Base-by-base conservation (phyloP, 2,113 vertebrate species). In the Collichthys lucidus region DNA sequence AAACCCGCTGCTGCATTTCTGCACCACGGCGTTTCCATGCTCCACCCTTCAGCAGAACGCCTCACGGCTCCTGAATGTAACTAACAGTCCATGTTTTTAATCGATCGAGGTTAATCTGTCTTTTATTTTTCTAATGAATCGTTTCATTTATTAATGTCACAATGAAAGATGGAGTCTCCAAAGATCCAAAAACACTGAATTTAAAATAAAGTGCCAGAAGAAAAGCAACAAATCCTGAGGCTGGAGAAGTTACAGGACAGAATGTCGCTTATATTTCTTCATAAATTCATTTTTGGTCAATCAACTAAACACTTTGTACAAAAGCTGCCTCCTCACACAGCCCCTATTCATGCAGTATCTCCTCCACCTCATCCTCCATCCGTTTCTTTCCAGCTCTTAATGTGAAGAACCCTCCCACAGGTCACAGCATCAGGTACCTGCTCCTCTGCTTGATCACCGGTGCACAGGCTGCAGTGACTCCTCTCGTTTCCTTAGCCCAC, bases 1-100 rank as follows among this genome's bases (percentile, higher is more conserved):
- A 56, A 65, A 14, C 74, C 82, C 83, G 1, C 66, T 7, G 68
- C 63, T 80, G 80, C 57, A 4, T 17, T 49, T 59, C 75, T 82
- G 61, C 83, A 52, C 0, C 24, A 5, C 20, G 64, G 14, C 84
- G 55, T 75, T 75, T 79, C 42, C 64, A 67, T 5, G 9, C 35
- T 46, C 26, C 11, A 40, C 74, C 64, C 31, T 40, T 19, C 1
- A n/a, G 29, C 60, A 19, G 20, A 26, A 26, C 26, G 20, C 5
- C 50, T 3, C 16, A 9, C 42, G 15, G 20, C 47, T 17, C 40
- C 26, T 7, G 4, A 11, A 11, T 40, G 11, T 9, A 52, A 17
- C 17, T 35, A 10, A 52, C 11, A 26, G 26, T 11, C 57, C 15
- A 11, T 12, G 10, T 31, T 47, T 11, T 24, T 8, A 24, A 24